Percentiles rank a stretch among this genome's conserved stretches.
Conservation (phyloP, 2,888 invertebrate genomes). For the Ophion slaviceki region DNA sequence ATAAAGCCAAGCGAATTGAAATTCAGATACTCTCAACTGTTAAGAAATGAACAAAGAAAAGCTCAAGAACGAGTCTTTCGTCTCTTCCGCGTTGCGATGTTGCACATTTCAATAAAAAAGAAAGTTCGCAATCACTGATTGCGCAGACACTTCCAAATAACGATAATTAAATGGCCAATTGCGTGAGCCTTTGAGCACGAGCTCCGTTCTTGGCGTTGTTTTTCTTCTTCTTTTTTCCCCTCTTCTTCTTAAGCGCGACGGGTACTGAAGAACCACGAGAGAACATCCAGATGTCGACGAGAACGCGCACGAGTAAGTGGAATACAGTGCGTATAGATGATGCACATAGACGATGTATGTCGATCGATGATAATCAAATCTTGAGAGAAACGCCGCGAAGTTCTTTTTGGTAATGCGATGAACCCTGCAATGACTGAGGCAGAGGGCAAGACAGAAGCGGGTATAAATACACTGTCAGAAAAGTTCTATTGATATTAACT, state of each 20-base stretch:
- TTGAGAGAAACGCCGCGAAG: constrained; percentile 39
- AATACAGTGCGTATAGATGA: constrained; percentile 5
- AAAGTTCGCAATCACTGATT: background rate
- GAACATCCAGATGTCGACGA: constrained; percentile 62
- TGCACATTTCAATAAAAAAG: background rate
- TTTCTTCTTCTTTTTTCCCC: background rate
- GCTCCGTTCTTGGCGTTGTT: background rate
- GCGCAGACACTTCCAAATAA: constrained; percentile 12
- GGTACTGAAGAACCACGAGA: constrained; percentile 42
- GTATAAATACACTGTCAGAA: constrained; percentile 65
- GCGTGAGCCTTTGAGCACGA: constrained; percentile 17
- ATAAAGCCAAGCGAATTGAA: no score
- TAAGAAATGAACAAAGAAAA: background rate
- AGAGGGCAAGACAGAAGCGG: constrained; percentile 62
- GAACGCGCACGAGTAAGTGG: constrained; percentile 3
- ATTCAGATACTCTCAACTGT: background rate
- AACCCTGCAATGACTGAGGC: constrained; percentile 8
- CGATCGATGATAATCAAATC: constrained; percentile 74
- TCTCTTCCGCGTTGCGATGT: background rate
- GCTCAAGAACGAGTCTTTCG: background rate
- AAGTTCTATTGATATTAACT: no score
- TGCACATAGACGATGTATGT: constrained; percentile 27
- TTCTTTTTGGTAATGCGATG: constrained; percentile 5
- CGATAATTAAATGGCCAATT: constrained; percentile 36
- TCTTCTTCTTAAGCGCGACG: constrained; percentile 1